phyloP scores from a whole-genome alignment of 2,113 vertebrate species.

The Campylomormyrus tamandua region DNA sequence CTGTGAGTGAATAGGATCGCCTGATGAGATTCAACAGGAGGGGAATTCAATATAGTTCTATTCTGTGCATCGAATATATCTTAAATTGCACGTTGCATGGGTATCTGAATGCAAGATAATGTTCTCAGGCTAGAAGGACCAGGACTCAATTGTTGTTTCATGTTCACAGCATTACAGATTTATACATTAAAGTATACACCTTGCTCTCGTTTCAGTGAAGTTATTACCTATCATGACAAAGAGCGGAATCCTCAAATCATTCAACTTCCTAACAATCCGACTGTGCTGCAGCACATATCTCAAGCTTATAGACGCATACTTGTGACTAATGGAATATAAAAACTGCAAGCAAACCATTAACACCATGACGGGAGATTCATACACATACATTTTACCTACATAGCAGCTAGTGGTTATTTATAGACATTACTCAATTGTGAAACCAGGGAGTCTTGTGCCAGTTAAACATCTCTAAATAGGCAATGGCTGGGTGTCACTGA shows the following conservation, averaged over 20 bases:
- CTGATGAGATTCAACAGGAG: slow-evolving; percentile 10
- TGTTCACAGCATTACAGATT: not conserved
- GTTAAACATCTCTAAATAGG: not conserved
- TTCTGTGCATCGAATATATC: slow-evolving; percentile 1
- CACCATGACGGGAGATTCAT: slow-evolving; percentile 38
- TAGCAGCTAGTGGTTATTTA: not conserved
- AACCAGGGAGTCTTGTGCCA: not conserved
- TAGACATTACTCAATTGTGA: not conserved
- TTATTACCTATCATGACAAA: not conserved
- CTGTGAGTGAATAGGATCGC: slow-evolving; percentile 14
- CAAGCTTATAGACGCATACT: slow-evolving; percentile 37
- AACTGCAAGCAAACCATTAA: slow-evolving; percentile 46
- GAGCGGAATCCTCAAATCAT: not conserved
- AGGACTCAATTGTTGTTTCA: slow-evolving; percentile 8
- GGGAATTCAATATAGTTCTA: slow-evolving; percentile 19
- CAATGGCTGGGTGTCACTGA: not conserved
- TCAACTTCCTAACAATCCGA: not conserved
- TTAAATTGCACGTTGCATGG: not conserved
- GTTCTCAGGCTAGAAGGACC: not conserved
- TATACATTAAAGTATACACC: not conserved
- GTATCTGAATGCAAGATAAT: slow-evolving; percentile 9
- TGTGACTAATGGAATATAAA: slow-evolving; percentile 24
- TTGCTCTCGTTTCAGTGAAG: slow-evolving; percentile 12
- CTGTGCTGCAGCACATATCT: not conserved
- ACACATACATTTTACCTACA: slow-evolving; percentile 14